Evolutionary conservation across 64 coral and sea anemone genomes (phyloP).

Genomic region (Pachyseris speciosa): DNA sequence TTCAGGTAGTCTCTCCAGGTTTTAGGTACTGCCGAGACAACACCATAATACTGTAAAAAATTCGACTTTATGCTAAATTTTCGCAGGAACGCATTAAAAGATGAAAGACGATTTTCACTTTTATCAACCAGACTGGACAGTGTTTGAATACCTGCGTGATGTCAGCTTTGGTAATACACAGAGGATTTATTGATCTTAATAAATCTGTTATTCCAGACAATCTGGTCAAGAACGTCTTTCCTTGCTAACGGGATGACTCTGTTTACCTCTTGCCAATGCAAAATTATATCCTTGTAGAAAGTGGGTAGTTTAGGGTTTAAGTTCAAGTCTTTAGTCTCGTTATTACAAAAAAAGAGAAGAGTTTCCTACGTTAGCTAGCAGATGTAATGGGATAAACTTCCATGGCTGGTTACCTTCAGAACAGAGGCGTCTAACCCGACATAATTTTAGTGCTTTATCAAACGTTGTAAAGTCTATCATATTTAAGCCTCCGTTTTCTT

Average conservation of each 20-base stretch:
- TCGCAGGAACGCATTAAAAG: too few species aligned
- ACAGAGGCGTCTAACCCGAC: not conserved
- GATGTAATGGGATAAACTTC: not conserved
- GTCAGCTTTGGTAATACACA: not conserved
- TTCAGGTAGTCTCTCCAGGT: too few species aligned
- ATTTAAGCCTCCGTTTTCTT: not conserved
- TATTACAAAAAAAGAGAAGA: not conserved
- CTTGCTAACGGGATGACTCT: not conserved
- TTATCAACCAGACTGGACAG: too few species aligned
- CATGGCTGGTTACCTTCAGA: not conserved
- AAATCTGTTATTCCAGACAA: not conserved
- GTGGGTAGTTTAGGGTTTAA: not conserved
- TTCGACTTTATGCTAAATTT: too few species aligned
- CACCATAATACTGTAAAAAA: too few species aligned
- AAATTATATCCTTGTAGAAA: not conserved
- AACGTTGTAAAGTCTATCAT: slow-evolving; percentile 23
- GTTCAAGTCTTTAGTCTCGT: not conserved
- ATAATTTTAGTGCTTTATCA: not conserved
- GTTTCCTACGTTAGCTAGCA: not conserved
- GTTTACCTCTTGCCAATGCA: not conserved
- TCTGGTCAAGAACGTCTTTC: not conserved
- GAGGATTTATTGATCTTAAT: not conserved
- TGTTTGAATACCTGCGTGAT: too few species aligned
- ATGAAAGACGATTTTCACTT: too few species aligned
- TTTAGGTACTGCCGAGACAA: too few species aligned